These are phyloP conservation scores for Polydrusus tereticollis DNA, from an alignment of 2,888 invertebrate genomes.

Conservation along the genomic window DNA sequence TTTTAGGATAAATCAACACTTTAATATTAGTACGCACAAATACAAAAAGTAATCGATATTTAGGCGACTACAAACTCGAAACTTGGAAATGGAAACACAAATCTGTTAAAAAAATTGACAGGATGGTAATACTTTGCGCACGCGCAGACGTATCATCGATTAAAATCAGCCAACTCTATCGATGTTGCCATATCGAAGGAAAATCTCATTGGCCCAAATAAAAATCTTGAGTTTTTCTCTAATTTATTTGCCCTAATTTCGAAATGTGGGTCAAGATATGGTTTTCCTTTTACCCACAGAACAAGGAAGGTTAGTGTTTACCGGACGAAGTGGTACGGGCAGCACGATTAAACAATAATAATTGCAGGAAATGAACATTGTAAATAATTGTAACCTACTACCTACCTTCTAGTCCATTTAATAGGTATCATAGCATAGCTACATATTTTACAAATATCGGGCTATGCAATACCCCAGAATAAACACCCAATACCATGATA, in stretches of 20 bases:
- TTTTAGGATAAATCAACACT: background rate
- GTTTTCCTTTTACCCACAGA: too few species aligned
- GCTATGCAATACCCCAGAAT: too few species aligned
- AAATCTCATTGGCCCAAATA: constrained; percentile 27
- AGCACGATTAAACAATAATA: too few species aligned
- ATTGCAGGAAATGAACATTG: too few species aligned
- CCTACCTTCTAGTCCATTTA: too few species aligned
- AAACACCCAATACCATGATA: too few species aligned
- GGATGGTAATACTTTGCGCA: constrained; percentile 31
- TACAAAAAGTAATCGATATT: constrained; percentile 41
- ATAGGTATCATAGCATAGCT: too few species aligned
- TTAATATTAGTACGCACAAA: constrained; percentile 32
- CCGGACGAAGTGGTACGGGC: too few species aligned
- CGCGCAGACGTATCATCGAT: constrained; percentile 25
- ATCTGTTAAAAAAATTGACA: constrained; percentile 45
- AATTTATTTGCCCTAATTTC: constrained; percentile 1
- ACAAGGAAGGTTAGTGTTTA: too few species aligned
- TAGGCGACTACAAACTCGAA: constrained; percentile 38
- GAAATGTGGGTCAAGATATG: constrained; percentile 8
- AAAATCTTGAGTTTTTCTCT: constrained; percentile 20
- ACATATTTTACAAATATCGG: too few species aligned
- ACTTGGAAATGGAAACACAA: constrained; percentile 44
- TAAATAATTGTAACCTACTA: too few species aligned
- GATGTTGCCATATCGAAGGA: constrained; percentile 20
- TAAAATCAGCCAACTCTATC: background rate